Percentiles rank a stretch among this genome's conserved stretches.
phyloP scores from a whole-genome alignment of 2,113 vertebrate genomes.

The Festucalex cinctus region DNA sequence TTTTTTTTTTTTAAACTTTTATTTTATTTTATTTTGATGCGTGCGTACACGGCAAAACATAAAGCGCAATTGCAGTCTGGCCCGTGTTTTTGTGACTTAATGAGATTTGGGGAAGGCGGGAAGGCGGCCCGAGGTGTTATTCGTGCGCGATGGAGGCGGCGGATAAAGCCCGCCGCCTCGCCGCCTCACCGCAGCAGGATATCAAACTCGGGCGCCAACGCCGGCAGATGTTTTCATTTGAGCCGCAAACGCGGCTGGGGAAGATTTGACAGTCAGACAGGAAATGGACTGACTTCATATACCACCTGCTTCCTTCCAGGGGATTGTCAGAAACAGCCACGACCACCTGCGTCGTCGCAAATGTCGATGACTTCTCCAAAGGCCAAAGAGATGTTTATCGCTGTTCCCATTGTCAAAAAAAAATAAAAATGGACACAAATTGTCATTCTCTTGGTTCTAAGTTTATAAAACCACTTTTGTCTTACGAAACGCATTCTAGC shows the following conservation, averaged over 20 bases:
- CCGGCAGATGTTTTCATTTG: constrained; percentile 12
- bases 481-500: background rate
- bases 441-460: too few relatives aligned
- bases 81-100: constrained; percentile 54
- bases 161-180: constrained; percentile 45
- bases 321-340: background rate
- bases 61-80: constrained; percentile 63
- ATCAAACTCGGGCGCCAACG: constrained; percentile 38
- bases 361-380: background rate
- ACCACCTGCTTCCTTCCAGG: background rate
- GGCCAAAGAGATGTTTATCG: background rate
- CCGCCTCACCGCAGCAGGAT: constrained; percentile 29
- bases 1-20: background rate
- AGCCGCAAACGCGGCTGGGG: background rate
- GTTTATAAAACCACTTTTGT: background rate
- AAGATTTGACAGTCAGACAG: background rate
- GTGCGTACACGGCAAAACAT: constrained; percentile 27
- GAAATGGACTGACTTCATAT: constrained; percentile 5
- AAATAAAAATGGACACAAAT: background rate
- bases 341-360: background rate
- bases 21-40: background rate
- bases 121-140: constrained; percentile 51
- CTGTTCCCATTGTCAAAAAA: background rate
- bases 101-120: constrained; percentile 59
- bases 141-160: constrained; percentile 56